Evolutionary conservation across 2,797 vertebrate species (phyloP), one percentile per base, ranked within the genome.

Genomic region (Manis pentadactyla): DNA sequence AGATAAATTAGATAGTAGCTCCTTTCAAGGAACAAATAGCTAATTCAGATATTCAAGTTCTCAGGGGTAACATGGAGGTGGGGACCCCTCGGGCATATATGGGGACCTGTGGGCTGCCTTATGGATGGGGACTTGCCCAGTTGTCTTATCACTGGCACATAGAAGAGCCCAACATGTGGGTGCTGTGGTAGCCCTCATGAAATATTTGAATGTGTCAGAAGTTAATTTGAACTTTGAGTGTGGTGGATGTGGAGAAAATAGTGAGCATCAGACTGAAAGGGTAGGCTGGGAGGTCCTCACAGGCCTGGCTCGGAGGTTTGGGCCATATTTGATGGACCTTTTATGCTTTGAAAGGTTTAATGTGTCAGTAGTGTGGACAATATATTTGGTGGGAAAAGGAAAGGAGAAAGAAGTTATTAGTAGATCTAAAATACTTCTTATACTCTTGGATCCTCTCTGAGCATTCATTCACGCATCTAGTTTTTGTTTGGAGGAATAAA

Each of bases 391-490:
- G 7, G 42, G 84, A 51, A 17, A 85, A 37, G 34, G 77, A 57
- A 90, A 93, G 64, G 75, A 64, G 57, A 97, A 96, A 51, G 29
- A 86, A 90, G 29, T 86, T 75, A 34, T 71, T 77, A 71, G 29
- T 77, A 66, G 75, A n/a, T 90, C 68, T 63, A 66, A 59, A 77
- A 46, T 86, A 15, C n/a, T 78, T 81, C 10, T 61, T 87, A 49
- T 19, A 37, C n/a, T 81, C 46, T 94, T 55, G 49, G 23, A 29
- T 94, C 91, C 53, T 87, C 21, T 90, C 59, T 86, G 84, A 77
- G 31, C 85, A 79, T 61, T 88, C 39, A 37, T 85, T 93, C 23
- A 87, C 34, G 64, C 34, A 63, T 75, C 53, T 69, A 84, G n/a
- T 69, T 87, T 95, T 66, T 85, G 37, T 95, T 69, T 68, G 27